Base-by-base conservation (phyloP, 2,888 invertebrate species). In the Temnothorax unifasciatus region DNA sequence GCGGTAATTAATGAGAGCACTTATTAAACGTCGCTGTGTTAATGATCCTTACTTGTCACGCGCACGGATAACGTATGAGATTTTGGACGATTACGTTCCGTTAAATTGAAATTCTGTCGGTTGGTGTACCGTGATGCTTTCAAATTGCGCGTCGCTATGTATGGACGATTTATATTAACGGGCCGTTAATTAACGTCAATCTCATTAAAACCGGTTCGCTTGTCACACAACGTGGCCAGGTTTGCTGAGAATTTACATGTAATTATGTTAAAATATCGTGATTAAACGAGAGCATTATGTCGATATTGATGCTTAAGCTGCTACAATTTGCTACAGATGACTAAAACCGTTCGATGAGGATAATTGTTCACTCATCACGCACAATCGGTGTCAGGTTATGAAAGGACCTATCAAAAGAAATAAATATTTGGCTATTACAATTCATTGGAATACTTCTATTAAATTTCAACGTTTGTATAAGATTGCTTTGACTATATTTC, bases 141-240 rank as follows among this genome's bases (percentile, higher is more conserved):
- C 63, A 79, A 84, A 69, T 81, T 84, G 66, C 34, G 84, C 88
- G 86, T 89, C 86, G 79, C 85, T 79, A 82, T 81, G 76, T 64
- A n/a, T 81, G 86, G 87, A 79, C 91, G 90, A 92, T 92, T 91
- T 90, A 93, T 92, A 93, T 92, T 93, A 92, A 92, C 92, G 89
- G 88, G 73, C 86, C 88, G 89, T 92, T 93, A 94, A 94, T 93
- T 93, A 93, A 92, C 92, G 87, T 88, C 88, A 87, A 87, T 89
- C 89, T 89, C 89, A 90, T 92, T 90, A 89, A 88, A 93, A 94
- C 94, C 93, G 93, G 94, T 94, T 93, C 87, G 85, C 82, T 88
- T 82, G 86, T 85, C 84, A 85, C 57, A 59, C 73, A 76, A 81
- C 75, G 75, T 75, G 74, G 34, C 79, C 83, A 82, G 79, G 57